Evolutionary conservation across 2,797 vertebrate genomes (phyloP), one percentile per base, ranked within the genome.

Genomic region (Danio kyathit): DNA sequence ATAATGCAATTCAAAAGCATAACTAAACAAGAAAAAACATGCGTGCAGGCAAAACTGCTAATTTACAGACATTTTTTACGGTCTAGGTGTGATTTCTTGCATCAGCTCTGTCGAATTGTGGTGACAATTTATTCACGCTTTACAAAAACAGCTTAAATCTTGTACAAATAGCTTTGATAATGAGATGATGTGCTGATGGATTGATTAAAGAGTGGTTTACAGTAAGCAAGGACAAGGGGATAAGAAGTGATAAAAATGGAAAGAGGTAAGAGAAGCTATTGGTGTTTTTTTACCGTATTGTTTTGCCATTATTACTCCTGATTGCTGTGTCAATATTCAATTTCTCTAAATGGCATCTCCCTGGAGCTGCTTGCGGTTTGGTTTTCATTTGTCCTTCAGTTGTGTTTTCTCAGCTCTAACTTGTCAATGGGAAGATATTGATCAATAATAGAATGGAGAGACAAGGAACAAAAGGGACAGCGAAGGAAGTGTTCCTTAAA

Each of bases 381-480:
- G 72, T 83, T 84, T 80, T 82, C 46, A 79, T 51, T 80, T 14
- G 56, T 77, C 82, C 76, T 82, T 79, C 44, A 66, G 12, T 76
- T 64, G 41, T 17, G 61, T 21, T 66, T 79, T 82, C 54, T 87
- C 79, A 49, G 65, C 29, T 79, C 48, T 14, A 70, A 72, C 83
- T 91, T 87, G 89, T 88, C 82, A 84, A 90, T 90, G 84, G 85
- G 75, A 82, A 78, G 81, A 89, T 93, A 92, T 90, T 65, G 92
- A 93, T 88, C 84, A 60, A 63, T 79, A 72, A 82, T 88, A 88
- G 90, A 90, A 88, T 85, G 87, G 74, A 72, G 61, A 69, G 86
- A 48, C 7, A 69, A 57, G n/a, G 79, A 83, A 75, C 83, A 69
- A 85, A 65, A 82, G 71, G 81, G 87, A 81, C 65, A 83, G 73